A percentile compares a stretch with the other conserved stretches of the same genome.
Conservation (phyloP, 2,888 invertebrate species). For the Diloba caeruleocephala region DNA sequence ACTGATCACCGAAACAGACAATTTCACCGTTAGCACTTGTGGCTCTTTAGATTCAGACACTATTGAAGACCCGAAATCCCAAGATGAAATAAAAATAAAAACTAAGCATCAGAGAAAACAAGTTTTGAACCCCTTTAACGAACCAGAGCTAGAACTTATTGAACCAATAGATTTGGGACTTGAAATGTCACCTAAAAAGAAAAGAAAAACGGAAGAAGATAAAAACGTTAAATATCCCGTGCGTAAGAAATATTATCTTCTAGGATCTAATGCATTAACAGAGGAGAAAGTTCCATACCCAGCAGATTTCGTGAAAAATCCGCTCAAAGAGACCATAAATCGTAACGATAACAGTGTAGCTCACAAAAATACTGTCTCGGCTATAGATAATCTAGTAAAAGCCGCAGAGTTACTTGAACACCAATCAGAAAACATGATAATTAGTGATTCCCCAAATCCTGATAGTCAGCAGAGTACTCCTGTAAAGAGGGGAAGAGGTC, state of each 20-base stretch:
- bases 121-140: conserved; percentile 83
- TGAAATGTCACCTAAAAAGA: conserved; percentile 78
- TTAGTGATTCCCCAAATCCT: conserved; percentile 50
- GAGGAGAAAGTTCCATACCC: conserved; percentile 60
- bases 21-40: conserved; percentile 59
- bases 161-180: conserved; percentile 78
- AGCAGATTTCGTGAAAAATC: conserved; percentile 55
- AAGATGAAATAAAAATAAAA: conserved; percentile 75
- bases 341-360: conserved; percentile 58
- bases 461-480: conserved; percentile 70
- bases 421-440: conserved; percentile 70
- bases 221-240: conserved; percentile 69
- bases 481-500: conserved; percentile 81
- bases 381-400: conserved; percentile 83
- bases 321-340: conserved; percentile 59
- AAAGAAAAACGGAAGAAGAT: conserved; percentile 75
- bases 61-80: conserved; percentile 65
- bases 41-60: conserved; percentile 77
- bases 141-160: conserved; percentile 82
- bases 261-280: conserved; percentile 57
- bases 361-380: conserved; percentile 73
- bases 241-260: conserved; percentile 81
- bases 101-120: conserved; percentile 86
- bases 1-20: conserved; percentile 56
- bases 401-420: conserved; percentile 84